Evolutionary conservation across 2,888 invertebrate genomes (phyloP).

Genomic region (Mythimna pallens): DNA sequence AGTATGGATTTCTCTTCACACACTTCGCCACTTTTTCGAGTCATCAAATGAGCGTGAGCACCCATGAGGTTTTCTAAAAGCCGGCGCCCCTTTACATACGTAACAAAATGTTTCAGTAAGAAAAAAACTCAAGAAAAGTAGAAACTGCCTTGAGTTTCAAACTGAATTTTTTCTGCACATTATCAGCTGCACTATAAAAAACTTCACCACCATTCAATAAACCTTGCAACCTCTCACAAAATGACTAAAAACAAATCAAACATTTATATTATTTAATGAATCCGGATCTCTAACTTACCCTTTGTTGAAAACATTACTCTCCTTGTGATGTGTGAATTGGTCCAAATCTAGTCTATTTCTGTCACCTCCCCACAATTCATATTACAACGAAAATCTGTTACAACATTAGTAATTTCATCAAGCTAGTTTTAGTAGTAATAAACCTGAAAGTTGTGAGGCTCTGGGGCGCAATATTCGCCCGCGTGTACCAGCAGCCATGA

Average conservation of each 20-base stretch:
- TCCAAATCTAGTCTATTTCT: neutral
- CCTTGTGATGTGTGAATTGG: neutral
- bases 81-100: too few relatives aligned
- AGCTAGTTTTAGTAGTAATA: constrained; percentile 27
- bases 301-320: neutral
- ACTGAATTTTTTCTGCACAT: neutral
- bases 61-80: too few relatives aligned
- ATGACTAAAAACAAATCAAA: neutral
- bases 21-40: too few relatives aligned
- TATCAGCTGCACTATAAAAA: too few relatives aligned
- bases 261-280: neutral
- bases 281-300: neutral
- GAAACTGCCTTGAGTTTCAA: too few relatives aligned
- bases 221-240: neutral
- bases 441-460: constrained; percentile 35
- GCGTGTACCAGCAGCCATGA: too few relatives aligned
- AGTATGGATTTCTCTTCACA: too few relatives aligned
- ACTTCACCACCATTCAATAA: neutral
- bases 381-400: constrained; percentile 13
- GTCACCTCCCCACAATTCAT: neutral
- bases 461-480: constrained; percentile 22
- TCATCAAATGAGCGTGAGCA: too few relatives aligned
- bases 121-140: too few relatives aligned
- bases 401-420: constrained; percentile 52
- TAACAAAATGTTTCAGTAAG: too few relatives aligned